Conservation (phyloP, 2,888 invertebrate genomes). For the Patella pellucida region DNA sequence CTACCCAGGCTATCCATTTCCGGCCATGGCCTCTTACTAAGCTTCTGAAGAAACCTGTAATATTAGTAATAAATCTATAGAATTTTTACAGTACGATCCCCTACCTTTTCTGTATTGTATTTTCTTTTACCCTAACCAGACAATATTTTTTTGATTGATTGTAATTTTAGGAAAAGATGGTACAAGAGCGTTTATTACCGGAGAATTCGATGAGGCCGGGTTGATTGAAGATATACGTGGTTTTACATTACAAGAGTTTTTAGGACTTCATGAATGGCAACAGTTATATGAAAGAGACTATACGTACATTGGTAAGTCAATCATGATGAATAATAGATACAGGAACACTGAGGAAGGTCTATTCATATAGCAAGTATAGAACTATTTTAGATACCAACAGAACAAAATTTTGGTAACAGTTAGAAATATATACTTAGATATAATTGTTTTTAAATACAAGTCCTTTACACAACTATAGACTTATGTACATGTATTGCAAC, state of each 20-base stretch:
- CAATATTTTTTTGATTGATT: neutral
- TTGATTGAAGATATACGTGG: conserved; percentile 81
- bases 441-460: too few species aligned
- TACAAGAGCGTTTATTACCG: conserved; percentile 89
- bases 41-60: too few species aligned
- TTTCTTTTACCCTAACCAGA: too few species aligned
- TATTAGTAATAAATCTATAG: too few species aligned
- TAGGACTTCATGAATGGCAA: conserved; percentile 84
- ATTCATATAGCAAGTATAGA: neutral
- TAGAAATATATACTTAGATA: too few species aligned
- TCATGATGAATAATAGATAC: neutral
- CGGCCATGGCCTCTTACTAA: too few species aligned
- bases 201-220: conserved; percentile 84
- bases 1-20: too few species aligned
- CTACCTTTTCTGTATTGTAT: too few species aligned
- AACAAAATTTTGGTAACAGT: too few species aligned
- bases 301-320: conserved; percentile 79
- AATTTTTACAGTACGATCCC: too few species aligned
- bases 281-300: conserved; percentile 89
- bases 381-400: conserved; percentile 2
- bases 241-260: conserved; percentile 77
- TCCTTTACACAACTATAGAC: too few species aligned
- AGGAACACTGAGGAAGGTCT: neutral
- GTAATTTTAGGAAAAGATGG: conserved; percentile 85
- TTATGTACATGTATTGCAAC: too few species aligned